Evolutionary conservation across 1,140 invertebrate species (phyloP).

Genomic region (Atta texana): DNA sequence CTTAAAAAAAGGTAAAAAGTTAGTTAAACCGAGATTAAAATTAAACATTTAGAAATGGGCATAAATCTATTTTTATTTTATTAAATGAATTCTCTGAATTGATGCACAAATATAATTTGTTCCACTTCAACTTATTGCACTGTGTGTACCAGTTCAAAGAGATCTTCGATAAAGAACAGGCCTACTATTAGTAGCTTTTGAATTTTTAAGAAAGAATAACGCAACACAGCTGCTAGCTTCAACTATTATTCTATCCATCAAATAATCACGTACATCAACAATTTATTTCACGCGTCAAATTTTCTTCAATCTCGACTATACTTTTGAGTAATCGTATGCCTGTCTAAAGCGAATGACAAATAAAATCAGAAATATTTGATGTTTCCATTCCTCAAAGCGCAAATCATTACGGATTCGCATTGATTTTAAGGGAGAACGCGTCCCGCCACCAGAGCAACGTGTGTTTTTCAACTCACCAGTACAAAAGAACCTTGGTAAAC

Average conservation of each 20-base stretch:
- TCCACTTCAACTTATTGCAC: too few relatives aligned
- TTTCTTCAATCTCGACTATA: conserved; percentile 44
- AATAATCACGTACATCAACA: neutral
- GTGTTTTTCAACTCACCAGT: conserved; percentile 48
- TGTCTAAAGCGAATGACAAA: conserved; percentile 14
- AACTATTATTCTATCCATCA: neutral
- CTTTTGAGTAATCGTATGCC: conserved; percentile 47
- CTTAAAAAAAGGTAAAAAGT: too few relatives aligned
- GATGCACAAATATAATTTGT: too few relatives aligned
- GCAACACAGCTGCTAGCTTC: neutral
- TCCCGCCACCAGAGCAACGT: conserved; percentile 36
- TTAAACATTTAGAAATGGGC: too few relatives aligned
- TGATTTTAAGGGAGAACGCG: conserved; percentile 52
- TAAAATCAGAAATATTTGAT: conserved; percentile 49
- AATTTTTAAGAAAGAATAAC: neutral
- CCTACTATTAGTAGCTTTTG: neutral
- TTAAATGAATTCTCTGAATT: too few relatives aligned
- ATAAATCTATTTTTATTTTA: too few relatives aligned
- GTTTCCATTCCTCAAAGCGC: conserved; percentile 53
- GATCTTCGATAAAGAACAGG: too few relatives aligned
- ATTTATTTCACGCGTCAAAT: conserved; percentile 2
- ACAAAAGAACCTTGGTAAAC: conserved; percentile 64
- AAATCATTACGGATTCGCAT: conserved; percentile 58
- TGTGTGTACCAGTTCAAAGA: too few relatives aligned
- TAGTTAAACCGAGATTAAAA: too few relatives aligned